Conservation (phyloP, 2,113 vertebrate genomes). For the Trichomycterus rosablanca region DNA sequence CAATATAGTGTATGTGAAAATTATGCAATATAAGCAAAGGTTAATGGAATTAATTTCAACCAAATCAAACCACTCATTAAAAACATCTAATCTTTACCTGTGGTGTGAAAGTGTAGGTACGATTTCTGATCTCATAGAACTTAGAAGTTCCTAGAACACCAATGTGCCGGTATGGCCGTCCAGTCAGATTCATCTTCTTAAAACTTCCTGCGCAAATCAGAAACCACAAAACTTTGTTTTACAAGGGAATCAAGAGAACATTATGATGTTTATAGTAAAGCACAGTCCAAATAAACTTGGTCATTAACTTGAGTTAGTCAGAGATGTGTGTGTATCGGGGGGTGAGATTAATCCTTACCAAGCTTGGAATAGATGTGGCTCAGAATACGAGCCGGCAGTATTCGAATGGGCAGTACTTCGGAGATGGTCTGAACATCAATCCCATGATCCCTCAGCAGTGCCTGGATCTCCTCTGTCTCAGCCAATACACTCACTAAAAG, state of each 20-base stretch:
- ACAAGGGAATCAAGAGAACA: not conserved
- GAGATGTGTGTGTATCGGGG: too few species aligned
- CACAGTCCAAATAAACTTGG: too few species aligned
- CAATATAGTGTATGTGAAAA: too few species aligned
- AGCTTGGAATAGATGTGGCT: conserved; percentile 93
- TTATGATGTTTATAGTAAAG: not conserved
- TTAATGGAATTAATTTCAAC: too few species aligned
- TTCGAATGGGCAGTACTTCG: conserved; percentile 80
- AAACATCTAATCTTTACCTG: conserved; percentile 65
- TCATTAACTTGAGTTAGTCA: too few species aligned
- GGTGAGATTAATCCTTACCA: conserved; percentile 71
- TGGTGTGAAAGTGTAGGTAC: conserved; percentile 89
- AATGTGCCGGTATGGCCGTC: conserved; percentile 90
- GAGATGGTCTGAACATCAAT: conserved; percentile 79
- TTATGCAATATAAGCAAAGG: too few species aligned
- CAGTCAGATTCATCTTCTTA: conserved; percentile 86
- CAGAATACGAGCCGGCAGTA: conserved; percentile 90
- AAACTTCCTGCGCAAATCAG: conserved; percentile 70
- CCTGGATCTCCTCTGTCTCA: conserved; percentile 82
- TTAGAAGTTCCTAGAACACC: conserved; percentile 97
- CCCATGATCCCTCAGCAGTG: conserved; percentile 73
- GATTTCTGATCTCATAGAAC: conserved; percentile 89
- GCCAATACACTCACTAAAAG: conserved; percentile 84
- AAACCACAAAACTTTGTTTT: not conserved
- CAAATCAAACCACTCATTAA: not conserved